Conservation (phyloP, 2,888 invertebrate species). For the Diplolepis rosae region DNA sequence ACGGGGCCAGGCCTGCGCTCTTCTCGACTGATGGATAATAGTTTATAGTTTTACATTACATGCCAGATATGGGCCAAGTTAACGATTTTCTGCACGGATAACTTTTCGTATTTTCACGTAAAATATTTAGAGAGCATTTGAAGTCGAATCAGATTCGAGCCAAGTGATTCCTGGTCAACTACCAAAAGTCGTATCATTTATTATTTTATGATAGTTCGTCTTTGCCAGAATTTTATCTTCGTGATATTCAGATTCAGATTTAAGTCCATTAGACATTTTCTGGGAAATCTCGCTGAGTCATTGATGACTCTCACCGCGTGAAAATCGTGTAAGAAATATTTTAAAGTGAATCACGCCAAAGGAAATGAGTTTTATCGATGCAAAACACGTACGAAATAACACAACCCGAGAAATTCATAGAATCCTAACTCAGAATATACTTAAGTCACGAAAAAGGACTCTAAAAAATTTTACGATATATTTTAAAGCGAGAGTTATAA, state of each 20-base stretch:
- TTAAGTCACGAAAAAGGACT: not conserved
- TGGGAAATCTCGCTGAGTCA: not conserved
- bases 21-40: too few species aligned
- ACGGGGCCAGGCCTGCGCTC: too few species aligned
- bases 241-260: not conserved
- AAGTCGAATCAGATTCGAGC: not conserved
- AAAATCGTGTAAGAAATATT: not conserved
- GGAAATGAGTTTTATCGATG: not conserved
- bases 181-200: not conserved
- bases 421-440: not conserved
- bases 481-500: too few species aligned
- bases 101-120: too few species aligned
- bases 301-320: not conserved
- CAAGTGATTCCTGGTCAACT: not conserved
- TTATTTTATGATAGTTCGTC: not conserved
- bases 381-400: not conserved
- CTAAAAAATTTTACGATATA: not conserved
- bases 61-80: too few species aligned
- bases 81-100: too few species aligned
- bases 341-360: not conserved
- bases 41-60: too few species aligned
- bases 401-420: not conserved
- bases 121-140: too few species aligned
- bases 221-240: not conserved
- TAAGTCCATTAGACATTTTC: not conserved